phyloP scores from a whole-genome alignment of 2,113 vertebrate species.

The Anas platyrhynchos region DNA sequence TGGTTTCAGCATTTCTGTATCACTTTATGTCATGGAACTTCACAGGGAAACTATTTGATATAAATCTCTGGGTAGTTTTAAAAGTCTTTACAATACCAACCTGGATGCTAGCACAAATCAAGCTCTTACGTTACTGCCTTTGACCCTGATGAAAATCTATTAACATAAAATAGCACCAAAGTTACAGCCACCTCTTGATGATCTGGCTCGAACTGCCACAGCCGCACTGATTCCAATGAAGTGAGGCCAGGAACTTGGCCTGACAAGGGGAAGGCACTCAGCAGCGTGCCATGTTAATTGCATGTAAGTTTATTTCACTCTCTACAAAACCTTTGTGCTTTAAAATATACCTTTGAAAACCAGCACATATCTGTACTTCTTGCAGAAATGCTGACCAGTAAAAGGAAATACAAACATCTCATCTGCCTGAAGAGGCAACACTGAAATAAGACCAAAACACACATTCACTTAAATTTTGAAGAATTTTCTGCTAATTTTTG shows the following conservation, averaged over 20 bases:
- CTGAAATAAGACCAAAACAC: neutral
- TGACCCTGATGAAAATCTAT: neutral
- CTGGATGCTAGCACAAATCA: neutral
- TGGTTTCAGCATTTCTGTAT: neutral
- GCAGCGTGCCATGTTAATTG: neutral
- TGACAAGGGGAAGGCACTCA: conserved; percentile 10
- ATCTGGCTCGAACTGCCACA: neutral
- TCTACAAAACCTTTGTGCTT: neutral
- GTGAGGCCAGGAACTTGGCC: neutral
- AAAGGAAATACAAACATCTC: neutral
- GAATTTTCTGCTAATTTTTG: neutral
- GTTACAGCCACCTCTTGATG: neutral
- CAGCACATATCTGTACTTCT: neutral
- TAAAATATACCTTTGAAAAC: neutral
- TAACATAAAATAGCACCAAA: neutral
- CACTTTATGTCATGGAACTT: neutral
- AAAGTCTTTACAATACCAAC: conserved; percentile 47
- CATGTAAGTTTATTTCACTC: neutral
- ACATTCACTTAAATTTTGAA: neutral
- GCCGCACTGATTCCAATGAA: neutral
- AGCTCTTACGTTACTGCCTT: neutral
- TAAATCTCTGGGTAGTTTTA: conserved; percentile 21
- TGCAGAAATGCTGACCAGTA: neutral
- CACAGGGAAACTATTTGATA: neutral
- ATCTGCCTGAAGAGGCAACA: neutral